phyloP scores from a whole-genome alignment of 1,140 invertebrate genomes.

The Andrena cerasifolii region DNA sequence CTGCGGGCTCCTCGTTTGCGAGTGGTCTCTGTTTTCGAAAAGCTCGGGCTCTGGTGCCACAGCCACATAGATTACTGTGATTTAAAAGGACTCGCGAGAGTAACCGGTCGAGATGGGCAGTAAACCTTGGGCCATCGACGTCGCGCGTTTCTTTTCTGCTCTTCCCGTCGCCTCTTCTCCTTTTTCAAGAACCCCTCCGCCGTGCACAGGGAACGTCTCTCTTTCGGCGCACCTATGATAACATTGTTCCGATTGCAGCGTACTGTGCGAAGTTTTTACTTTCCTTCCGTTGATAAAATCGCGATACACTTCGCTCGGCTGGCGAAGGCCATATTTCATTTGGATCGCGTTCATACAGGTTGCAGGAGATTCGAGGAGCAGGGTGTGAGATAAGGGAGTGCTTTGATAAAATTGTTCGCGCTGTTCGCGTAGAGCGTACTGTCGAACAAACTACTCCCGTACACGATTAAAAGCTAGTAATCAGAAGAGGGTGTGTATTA shows the following conservation, averaged over 20 bases:
- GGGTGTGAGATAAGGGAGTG: slow-evolving; percentile 24
- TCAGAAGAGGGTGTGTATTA: background rate
- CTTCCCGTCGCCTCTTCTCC: slow-evolving; percentile 46
- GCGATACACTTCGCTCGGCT: slow-evolving; percentile 14
- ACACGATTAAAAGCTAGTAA: background rate
- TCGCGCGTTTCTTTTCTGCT: slow-evolving; percentile 67
- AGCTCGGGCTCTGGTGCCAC: slow-evolving; percentile 60
- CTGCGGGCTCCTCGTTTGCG: background rate
- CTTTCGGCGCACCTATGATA: slow-evolving; percentile 58
- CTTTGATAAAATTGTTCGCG: slow-evolving; percentile 37
- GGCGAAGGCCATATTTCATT: slow-evolving; percentile 40
- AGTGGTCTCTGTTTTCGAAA: slow-evolving; percentile 59
- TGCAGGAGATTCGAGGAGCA: background rate
- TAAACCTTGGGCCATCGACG: slow-evolving; percentile 70
- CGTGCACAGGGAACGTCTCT: slow-evolving; percentile 39
- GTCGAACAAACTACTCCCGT: background rate
- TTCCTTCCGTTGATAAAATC: slow-evolving; percentile 58
- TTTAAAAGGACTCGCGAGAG: slow-evolving; percentile 73
- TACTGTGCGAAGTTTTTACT: slow-evolving; percentile 9
- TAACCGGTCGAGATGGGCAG: slow-evolving; percentile 70
- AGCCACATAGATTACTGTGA: slow-evolving; percentile 66
- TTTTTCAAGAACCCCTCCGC: slow-evolving; percentile 39
- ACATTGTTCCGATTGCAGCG: slow-evolving; percentile 26
- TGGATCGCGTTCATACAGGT: background rate
- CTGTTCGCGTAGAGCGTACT: background rate